phyloP scores from a whole-genome alignment of 30 jellyfish, hydroid and myxozoan species.

The Turritopsis dohrnii region DNA sequence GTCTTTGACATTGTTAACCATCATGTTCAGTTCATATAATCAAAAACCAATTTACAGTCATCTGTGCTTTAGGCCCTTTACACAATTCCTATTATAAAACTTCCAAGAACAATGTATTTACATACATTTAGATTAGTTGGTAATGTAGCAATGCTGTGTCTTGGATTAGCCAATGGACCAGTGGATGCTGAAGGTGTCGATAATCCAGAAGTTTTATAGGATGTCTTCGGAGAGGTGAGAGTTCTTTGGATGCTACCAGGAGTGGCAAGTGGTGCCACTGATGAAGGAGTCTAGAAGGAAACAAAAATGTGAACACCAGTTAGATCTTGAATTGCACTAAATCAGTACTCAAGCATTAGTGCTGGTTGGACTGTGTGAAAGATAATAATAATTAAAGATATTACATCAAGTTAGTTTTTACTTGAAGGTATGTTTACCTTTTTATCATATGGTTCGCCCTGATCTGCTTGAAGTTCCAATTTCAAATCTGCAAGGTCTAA shows the following conservation, averaged over 20 bases:
- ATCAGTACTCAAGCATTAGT: neutral
- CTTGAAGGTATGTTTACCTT: neutral
- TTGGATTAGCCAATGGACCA: conserved; percentile 10
- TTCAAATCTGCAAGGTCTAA: conserved; percentile 52
- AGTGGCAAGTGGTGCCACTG: conserved; percentile 24
- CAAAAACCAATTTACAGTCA: no score
- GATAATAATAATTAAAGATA: neutral
- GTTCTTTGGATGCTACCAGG: conserved; percentile 32
- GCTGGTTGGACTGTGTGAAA: neutral
- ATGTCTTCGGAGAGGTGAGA: conserved; percentile 10
- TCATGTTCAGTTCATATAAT: no score
- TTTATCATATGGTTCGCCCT: neutral
- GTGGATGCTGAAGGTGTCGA: conserved; percentile 38
- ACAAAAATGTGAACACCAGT: neutral
- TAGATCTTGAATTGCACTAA: neutral
- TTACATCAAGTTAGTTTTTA: neutral
- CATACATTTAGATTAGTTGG: neutral
- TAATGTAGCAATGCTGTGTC: conserved; percentile 47
- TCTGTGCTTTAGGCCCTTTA: no score
- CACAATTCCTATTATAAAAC: no score
- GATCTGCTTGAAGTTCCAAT: conserved; percentile 23
- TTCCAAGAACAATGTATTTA: no score
- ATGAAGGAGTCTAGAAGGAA: conserved; percentile 10
- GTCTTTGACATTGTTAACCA: no score
- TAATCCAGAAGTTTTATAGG: conserved; percentile 25